Percentiles rank a stretch among this genome's conserved stretches.
phyloP scores from a whole-genome alignment of 2,113 vertebrate genomes.

The human (Homo sapiens) region GRCh38 chr2:9820501-9821000 shows the following conservation, averaged over 20 bases:
- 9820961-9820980: too few relatives aligned
- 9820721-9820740: not conserved
- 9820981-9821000: too few relatives aligned
- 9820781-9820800: not conserved
- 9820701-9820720: not conserved
- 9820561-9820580: rapidly evolving
- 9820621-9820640: too few relatives aligned
- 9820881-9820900: too few relatives aligned
- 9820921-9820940: too few relatives aligned
- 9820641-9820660: too few relatives aligned
- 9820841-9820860: not conserved
- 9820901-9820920: too few relatives aligned
- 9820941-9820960: too few relatives aligned
- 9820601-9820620: not conserved
- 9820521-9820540: not conserved
- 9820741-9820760: not conserved
- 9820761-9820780: not conserved
- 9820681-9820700: not conserved
- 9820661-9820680: not conserved
- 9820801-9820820: not conserved
- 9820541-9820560: not conserved
- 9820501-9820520: not conserved
- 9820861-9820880: not conserved
- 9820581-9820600: not conserved
- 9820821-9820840: not conserved